Evolutionary conservation across 2,113 vertebrate species (phyloP).

Genomic region (Cariama cristata): DNA sequence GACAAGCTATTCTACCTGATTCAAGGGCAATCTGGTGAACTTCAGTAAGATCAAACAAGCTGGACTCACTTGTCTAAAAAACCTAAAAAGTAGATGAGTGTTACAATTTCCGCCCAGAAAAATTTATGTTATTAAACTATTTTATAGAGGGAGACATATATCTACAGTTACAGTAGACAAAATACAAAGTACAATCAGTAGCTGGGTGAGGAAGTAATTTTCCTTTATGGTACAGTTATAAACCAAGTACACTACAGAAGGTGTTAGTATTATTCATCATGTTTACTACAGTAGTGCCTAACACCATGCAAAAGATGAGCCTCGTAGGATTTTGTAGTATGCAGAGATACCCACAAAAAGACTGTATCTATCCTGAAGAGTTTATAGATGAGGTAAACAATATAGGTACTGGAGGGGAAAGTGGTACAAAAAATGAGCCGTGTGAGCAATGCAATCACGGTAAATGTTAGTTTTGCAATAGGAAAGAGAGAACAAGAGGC

Average conservation of each 20-base stretch:
- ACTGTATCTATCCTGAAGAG: not conserved
- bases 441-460: not conserved
- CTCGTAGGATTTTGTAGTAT: not conserved
- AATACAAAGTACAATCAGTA: not conserved
- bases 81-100: not conserved
- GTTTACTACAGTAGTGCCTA: not conserved
- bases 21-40: not conserved
- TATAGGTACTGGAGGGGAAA: not conserved
- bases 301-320: not conserved
- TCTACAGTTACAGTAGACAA: not conserved
- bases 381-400: not conserved
- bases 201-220: not conserved
- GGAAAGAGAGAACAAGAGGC: not conserved
- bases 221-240: not conserved
- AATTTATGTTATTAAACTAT: not conserved
- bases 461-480: not conserved
- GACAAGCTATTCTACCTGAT: not conserved
- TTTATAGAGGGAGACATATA: not conserved
- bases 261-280: not conserved
- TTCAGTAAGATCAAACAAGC: not conserved
- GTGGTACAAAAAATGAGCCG: not conserved
- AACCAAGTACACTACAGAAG: not conserved
- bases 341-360: not conserved
- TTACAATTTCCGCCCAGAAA: not conserved
- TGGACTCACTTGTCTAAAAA: not conserved